phyloP scores from a whole-genome alignment of 2,797 vertebrate genomes.

The Tolypeutes matacus region DNA sequence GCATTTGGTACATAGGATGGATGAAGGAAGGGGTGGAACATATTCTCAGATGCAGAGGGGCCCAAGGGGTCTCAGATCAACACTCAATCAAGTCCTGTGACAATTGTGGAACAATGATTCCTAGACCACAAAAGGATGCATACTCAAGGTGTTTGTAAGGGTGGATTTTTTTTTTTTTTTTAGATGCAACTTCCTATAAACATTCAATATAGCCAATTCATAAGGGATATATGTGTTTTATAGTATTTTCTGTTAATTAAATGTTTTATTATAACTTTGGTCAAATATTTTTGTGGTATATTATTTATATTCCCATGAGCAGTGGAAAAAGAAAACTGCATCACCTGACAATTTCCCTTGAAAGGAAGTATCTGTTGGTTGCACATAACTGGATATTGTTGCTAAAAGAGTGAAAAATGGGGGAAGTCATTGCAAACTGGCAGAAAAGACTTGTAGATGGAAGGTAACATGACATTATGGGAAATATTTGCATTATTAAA shows the following conservation, averaged over 20 bases:
- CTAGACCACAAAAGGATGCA: neutral
- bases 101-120: neutral
- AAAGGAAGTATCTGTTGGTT: neutral
- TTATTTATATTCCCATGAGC: neutral
- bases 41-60: neutral
- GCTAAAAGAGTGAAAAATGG: too few relatives aligned
- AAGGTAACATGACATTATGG: neutral
- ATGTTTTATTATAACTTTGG: neutral
- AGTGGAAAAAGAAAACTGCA: conserved; percentile 24
- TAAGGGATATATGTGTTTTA: neutral
- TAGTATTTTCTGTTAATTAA: neutral
- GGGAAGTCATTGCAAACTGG: too few relatives aligned
- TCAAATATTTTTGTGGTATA: neutral
- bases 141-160: neutral
- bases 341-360: neutral
- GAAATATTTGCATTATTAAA: neutral
- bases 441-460: neutral
- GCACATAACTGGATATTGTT: too few relatives aligned
- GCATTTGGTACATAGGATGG: neutral
- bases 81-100: neutral
- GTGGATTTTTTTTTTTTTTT: neutral
- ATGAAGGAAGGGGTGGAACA: neutral
- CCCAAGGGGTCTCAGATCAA: neutral
- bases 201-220: neutral
- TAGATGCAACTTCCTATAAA: neutral